Conservation (phyloP, 2,113 vertebrate genomes). For the Larimichthys crocea region DNA sequence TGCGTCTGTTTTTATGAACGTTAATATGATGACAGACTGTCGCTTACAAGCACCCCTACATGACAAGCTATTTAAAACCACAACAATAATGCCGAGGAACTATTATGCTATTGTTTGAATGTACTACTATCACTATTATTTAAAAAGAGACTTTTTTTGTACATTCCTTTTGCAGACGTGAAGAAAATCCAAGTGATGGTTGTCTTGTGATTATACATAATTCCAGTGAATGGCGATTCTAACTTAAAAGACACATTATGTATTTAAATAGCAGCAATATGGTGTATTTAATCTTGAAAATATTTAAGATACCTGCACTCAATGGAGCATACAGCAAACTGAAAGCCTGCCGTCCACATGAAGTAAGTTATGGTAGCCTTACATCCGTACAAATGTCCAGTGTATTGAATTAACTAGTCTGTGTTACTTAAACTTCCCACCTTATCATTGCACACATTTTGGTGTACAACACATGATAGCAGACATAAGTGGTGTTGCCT, state of each 20-base stretch:
- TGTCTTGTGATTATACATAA: conserved; percentile 74
- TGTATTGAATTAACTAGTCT: conserved; percentile 69
- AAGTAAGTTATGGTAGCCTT: conserved; percentile 67
- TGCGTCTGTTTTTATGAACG: conserved; percentile 44
- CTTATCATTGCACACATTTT: conserved; percentile 60
- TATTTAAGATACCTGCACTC: conserved; percentile 82
- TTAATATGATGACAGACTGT: conserved; percentile 42
- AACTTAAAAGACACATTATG: conserved; percentile 83
- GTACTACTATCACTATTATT: conserved; percentile 84
- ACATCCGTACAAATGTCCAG: conserved; percentile 63
- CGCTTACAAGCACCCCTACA: conserved; percentile 54
- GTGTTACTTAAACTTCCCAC: conserved; percentile 56
- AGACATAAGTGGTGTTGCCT: conserved; percentile 56
- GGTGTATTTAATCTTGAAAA: conserved; percentile 84
- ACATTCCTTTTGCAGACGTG: conserved; percentile 79
- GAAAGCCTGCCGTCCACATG: conserved; percentile 56
- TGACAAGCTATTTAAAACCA: conserved; percentile 82
- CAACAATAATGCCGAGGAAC: conserved; percentile 77
- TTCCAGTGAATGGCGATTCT: conserved; percentile 75
- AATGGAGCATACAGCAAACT: conserved; percentile 65
- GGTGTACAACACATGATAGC: conserved; percentile 61
- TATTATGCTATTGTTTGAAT: conserved; percentile 84
- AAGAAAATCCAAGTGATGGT: conserved; percentile 73
- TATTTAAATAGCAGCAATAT: conserved; percentile 84
- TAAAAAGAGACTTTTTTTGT: conserved; percentile 79